Conservation (phyloP, 2,797 vertebrate genomes). For the Enteromius mattozi region DNA sequence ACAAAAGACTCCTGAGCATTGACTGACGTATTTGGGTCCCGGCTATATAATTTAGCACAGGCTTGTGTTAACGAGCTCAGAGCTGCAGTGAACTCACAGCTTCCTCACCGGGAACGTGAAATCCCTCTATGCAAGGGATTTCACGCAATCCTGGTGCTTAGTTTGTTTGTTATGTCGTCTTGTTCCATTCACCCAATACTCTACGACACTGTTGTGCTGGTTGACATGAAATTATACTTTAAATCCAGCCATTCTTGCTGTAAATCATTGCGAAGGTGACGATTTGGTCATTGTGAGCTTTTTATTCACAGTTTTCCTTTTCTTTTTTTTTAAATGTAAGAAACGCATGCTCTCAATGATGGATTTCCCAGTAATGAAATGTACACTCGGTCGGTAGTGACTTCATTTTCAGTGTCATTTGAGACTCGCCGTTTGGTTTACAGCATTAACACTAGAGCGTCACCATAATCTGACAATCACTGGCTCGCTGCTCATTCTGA, state of each 20-base stretch:
- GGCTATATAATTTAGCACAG: slow-evolving; percentile 43
- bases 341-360: neutral
- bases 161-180: slow-evolving; percentile 3
- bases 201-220: neutral
- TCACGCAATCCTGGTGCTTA: neutral
- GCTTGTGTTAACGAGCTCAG: slow-evolving; percentile 49
- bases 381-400: neutral
- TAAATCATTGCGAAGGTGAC: neutral
- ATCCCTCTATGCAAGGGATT: neutral
- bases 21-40: slow-evolving; percentile 45
- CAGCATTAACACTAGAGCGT: slow-evolving; percentile 5
- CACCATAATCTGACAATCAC: slow-evolving; percentile 70
- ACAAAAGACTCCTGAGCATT: slow-evolving; percentile 28
- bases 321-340: neutral
- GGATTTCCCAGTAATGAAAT: slow-evolving; percentile 32
- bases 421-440: slow-evolving; percentile 17
- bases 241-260: neutral
- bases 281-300: neutral
- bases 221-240: neutral
- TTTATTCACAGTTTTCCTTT: neutral
- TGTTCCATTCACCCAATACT: neutral
- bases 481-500: slow-evolving; percentile 1
- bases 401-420: slow-evolving; percentile 18
- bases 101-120: slow-evolving; percentile 10
- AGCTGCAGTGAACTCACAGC: neutral